Percentiles rank a stretch among this genome's conserved stretches.
phyloP scores from a whole-genome alignment of 92 coral and sea anemone species.

The Virgularia gustaviana region DNA sequence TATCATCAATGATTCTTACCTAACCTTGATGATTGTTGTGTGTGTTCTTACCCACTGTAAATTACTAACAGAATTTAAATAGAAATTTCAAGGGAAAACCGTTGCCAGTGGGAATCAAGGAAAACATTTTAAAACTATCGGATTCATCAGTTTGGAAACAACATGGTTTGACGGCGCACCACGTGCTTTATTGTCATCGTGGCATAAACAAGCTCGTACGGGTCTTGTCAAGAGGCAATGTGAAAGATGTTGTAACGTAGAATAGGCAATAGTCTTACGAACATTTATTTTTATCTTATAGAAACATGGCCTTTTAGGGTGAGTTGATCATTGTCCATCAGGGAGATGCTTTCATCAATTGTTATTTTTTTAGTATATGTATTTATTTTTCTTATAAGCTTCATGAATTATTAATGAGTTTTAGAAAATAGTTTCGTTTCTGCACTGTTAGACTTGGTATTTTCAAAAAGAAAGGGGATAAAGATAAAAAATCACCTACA shows the following conservation, averaged over 20 bases:
- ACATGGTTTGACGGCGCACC: too few relatives aligned
- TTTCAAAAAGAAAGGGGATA: slow-evolving; percentile 63
- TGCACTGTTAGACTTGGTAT: slow-evolving; percentile 72
- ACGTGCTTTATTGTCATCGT: neutral
- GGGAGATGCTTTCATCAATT: neutral
- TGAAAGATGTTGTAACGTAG: neutral
- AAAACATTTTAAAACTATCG: too few relatives aligned
- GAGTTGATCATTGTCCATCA: neutral
- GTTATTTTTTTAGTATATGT: too few relatives aligned
- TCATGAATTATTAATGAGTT: neutral
- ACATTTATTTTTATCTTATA: neutral
- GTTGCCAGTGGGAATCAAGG: too few relatives aligned
- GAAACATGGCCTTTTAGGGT: slow-evolving; percentile 37
- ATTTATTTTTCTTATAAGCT: too few relatives aligned
- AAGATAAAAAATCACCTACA: slow-evolving; percentile 49
- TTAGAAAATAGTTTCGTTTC: slow-evolving; percentile 10
- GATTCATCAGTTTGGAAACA: too few relatives aligned
- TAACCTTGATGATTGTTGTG: too few relatives aligned
- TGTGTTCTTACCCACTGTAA: too few relatives aligned
- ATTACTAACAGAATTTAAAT: too few relatives aligned
- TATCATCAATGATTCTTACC: too few relatives aligned
- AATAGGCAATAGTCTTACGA: neutral
- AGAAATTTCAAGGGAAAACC: too few relatives aligned
- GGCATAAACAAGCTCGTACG: neutral
- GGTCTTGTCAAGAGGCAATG: neutral